Evolutionary conservation across 2,113 vertebrate genomes (phyloP).

Genomic region (Emydocephalus ijimae): DNA sequence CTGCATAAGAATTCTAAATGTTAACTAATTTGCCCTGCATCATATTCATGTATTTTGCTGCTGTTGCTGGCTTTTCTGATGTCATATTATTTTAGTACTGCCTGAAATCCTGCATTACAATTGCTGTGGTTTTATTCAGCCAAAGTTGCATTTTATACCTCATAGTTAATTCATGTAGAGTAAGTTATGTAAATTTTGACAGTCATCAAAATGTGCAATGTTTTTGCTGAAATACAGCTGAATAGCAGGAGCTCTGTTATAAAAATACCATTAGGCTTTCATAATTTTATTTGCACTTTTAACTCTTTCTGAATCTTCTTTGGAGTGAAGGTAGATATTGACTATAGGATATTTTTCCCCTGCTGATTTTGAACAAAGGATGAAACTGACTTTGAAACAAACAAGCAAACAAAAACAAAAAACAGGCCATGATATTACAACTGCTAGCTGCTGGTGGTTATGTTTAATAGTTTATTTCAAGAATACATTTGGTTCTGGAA

Average conservation of each 20-base stretch:
- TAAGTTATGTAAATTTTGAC: conserved; percentile 78
- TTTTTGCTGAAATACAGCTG: conserved; percentile 70
- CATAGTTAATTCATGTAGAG: conserved; percentile 76
- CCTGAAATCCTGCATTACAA: conserved; percentile 63
- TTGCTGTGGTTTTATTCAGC: conserved; percentile 65
- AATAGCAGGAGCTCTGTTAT: conserved; percentile 61
- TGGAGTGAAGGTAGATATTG: conserved; percentile 33
- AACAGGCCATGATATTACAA: not conserved
- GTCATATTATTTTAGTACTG: conserved; percentile 52
- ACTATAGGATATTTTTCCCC: conserved; percentile 26
- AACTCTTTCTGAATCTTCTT: conserved; percentile 60
- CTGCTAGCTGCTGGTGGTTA: not conserved
- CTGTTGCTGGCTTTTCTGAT: conserved; percentile 49
- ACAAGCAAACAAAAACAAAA: not conserved
- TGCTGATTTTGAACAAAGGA: conserved; percentile 37
- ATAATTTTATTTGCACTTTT: conserved; percentile 67
- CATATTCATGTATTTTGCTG: conserved; percentile 42
- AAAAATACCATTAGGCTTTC: conserved; percentile 67
- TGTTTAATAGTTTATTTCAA: conserved; percentile 46
- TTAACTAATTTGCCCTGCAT: conserved; percentile 40
- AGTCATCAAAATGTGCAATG: conserved; percentile 72
- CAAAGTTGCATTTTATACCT: conserved; percentile 74
- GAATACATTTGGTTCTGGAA: conserved; percentile 30
- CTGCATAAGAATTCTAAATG: conserved; percentile 24
- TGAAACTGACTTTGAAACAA: conserved; percentile 45